A percentile compares a stretch with the other conserved stretches of the same genome.
These are phyloP conservation scores for Aurelia sp. DNA, from an alignment of 30 jellyfish, hydroid and myxozoan species.

Conservation along the genomic window DNA sequence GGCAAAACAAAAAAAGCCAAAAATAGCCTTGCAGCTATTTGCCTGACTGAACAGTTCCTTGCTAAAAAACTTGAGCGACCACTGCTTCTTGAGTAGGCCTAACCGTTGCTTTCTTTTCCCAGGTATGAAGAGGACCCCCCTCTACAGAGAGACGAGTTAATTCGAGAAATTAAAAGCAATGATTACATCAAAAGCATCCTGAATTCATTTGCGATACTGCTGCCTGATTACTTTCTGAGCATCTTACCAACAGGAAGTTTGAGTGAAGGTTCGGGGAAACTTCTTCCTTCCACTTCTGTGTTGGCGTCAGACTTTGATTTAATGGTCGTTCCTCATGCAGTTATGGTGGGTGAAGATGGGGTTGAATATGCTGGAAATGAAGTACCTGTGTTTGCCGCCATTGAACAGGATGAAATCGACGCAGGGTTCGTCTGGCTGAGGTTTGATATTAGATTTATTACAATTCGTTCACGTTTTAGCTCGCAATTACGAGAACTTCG, in stretches of 20 bases:
- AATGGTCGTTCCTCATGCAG: conserved; percentile 62
- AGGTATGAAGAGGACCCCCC: conserved; percentile 62
- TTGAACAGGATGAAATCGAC: conserved; percentile 14
- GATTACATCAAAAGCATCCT: conserved; percentile 46
- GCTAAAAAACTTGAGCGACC: too few relatives aligned
- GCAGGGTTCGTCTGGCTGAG: conserved; percentile 58
- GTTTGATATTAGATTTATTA: conserved; percentile 1
- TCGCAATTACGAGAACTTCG: too few relatives aligned
- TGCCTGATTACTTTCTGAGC: conserved; percentile 63
- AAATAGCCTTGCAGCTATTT: too few relatives aligned
- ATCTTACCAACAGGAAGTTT: conserved; percentile 67
- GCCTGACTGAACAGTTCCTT: too few relatives aligned
- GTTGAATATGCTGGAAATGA: conserved; percentile 8
- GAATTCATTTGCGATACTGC: conserved; percentile 30
- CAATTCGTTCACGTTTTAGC: too few relatives aligned
- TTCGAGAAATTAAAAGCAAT: conserved; percentile 1
- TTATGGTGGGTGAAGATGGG: conserved; percentile 23
- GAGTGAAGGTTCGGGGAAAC: conserved; percentile 68
- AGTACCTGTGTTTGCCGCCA: conserved; percentile 22
- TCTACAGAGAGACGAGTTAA: conserved; percentile 10
- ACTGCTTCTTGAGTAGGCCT: too few relatives aligned
- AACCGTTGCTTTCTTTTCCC: not conserved
- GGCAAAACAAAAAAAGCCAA: too few relatives aligned
- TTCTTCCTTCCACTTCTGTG: conserved; percentile 63
- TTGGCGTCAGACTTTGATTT: conserved; percentile 64